phyloP scores from a whole-genome alignment of 2,113 vertebrate species.

The Epinephelus fuscoguttatus region DNA sequence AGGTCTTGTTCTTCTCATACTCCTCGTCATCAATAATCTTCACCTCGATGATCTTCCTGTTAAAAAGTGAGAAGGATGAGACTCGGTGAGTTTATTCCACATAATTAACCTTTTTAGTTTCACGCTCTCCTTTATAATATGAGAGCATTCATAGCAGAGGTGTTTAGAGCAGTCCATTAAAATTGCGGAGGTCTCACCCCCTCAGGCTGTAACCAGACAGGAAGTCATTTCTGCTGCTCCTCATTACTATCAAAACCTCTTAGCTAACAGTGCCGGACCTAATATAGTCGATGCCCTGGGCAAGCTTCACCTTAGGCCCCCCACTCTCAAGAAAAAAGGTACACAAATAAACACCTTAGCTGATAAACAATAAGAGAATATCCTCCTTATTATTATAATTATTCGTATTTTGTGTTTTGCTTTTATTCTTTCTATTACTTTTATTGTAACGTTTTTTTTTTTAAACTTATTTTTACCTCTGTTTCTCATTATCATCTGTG shows the following conservation, averaged over 20 bases:
- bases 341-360: no score
- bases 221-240: conserved; percentile 14
- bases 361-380: no score
- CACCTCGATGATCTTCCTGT: conserved; percentile 86
- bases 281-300: no score
- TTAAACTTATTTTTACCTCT: no score
- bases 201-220: conserved; percentile 8
- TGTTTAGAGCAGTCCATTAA: conserved; percentile 17
- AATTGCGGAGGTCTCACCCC: background rate
- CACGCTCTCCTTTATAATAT: background rate
- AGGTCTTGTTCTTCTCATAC: conserved; percentile 86
- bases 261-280: no score
- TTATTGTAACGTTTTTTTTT: no score
- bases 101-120: conserved; percentile 21
- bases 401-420: no score
- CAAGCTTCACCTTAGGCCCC: no score
- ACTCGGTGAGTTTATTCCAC: background rate
- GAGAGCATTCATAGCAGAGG: background rate
- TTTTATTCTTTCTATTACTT: no score
- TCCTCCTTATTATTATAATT: no score
- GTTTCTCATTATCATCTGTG: no score
- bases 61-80: background rate
- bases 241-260: background rate
- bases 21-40: conserved; percentile 86
- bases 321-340: no score